phyloP scores from a whole-genome alignment of 35 echinoderm and acorn worm genomes.

The Holothuria glaberrima region DNA sequence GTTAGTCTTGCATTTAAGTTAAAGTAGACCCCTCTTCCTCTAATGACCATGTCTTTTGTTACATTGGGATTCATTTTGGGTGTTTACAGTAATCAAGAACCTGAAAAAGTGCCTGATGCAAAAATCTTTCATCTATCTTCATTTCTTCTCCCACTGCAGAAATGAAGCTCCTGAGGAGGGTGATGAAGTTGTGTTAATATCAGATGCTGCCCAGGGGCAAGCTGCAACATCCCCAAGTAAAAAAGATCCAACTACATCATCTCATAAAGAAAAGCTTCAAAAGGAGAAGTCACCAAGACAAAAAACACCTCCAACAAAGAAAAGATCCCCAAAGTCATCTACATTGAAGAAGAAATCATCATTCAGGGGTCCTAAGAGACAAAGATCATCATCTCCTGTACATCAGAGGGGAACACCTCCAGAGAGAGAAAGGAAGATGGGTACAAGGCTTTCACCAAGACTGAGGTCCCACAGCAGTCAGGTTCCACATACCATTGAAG shows the following conservation, averaged over 20 bases:
- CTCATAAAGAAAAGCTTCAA: too few relatives aligned
- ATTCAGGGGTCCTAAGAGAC: neutral
- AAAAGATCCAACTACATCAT: neutral
- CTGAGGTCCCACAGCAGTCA: neutral
- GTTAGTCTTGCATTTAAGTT: too few relatives aligned
- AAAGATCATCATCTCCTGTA: neutral
- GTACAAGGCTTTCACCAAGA: constrained; percentile 37
- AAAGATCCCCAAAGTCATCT: constrained; percentile 16
- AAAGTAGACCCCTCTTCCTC: too few relatives aligned
- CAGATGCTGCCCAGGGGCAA: constrained; percentile 9
- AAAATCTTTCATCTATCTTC: neutral
- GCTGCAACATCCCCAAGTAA: neutral
- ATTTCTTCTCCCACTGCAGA: constrained; percentile 1
- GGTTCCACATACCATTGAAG: neutral
- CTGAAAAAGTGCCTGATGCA: neutral
- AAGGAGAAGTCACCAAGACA: neutral
- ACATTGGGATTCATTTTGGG: too few relatives aligned
- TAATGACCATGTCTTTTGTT: too few relatives aligned
- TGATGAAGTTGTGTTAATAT: constrained; percentile 37
- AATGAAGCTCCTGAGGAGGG: neutral
- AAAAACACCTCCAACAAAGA: neutral
- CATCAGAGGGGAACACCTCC: neutral
- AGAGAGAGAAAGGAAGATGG: neutral
- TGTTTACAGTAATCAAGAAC: neutral
- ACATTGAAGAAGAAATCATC: neutral